phyloP scores from a whole-genome alignment of 2,113 vertebrate species.

The Isurus oxyrinchus region DNA sequence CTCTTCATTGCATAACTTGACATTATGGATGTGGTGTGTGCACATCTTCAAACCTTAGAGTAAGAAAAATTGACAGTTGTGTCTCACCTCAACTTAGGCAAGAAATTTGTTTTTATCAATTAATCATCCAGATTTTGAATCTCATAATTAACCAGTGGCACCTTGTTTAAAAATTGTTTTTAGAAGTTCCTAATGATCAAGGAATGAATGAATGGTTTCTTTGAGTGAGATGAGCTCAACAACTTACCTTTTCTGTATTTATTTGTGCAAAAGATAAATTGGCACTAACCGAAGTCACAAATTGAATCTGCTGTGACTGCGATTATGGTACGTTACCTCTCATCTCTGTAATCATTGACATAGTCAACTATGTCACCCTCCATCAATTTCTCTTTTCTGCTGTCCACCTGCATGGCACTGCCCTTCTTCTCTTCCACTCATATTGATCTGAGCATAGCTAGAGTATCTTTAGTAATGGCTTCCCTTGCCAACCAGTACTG shows the following conservation, averaged over 20 bases:
- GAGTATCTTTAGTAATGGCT: background rate
- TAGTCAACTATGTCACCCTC: background rate
- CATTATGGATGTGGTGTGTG: too few relatives aligned
- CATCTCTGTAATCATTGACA: background rate
- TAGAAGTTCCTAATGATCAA: background rate
- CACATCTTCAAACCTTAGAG: background rate
- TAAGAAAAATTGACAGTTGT: background rate
- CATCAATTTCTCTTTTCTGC: background rate
- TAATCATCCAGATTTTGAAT: background rate
- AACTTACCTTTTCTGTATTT: background rate
- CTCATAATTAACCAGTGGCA: background rate
- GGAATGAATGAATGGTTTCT: background rate
- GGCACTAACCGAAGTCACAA: background rate
- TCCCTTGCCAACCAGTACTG: background rate
- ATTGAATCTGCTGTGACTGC: background rate
- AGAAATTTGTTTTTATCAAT: background rate
- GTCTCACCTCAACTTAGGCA: background rate
- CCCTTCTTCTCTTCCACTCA: background rate
- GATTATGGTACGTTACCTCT: background rate
- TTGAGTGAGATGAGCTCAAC: background rate
- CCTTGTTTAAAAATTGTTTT: background rate
- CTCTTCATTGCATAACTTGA: background rate
- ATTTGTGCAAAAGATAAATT: background rate
- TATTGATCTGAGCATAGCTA: background rate
- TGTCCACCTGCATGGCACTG: background rate